These are phyloP conservation scores for Erinaceus europaeus DNA, from an alignment of 2,113 vertebrate species.

Conservation along the genomic window DNA sequence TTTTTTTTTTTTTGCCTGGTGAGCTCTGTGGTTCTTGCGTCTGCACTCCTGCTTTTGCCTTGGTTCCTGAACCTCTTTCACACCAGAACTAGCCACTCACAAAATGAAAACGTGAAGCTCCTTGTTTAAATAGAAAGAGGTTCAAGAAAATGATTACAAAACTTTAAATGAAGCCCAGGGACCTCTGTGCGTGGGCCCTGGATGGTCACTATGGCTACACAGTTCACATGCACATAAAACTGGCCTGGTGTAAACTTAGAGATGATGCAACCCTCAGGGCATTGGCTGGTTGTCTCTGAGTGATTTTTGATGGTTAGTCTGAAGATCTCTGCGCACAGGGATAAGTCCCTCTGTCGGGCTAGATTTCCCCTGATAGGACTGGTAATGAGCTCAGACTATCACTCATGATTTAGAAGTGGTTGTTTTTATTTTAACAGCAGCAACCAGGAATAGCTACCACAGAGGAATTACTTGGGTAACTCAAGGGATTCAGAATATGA, in stretches of 20 bases:
- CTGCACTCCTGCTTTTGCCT: background rate
- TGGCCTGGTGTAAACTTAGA: background rate
- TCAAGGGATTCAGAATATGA: background rate
- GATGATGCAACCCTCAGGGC: background rate
- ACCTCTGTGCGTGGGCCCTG: background rate
- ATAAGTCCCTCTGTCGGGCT: background rate
- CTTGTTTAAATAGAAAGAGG: background rate
- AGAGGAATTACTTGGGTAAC: background rate
- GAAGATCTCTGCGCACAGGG: background rate
- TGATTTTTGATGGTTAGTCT: background rate
- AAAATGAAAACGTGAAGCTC: background rate
- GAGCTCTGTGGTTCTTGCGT: background rate
- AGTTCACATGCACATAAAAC: background rate
- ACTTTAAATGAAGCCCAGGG: background rate
- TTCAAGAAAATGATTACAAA: background rate
- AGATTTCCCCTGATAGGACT: background rate
- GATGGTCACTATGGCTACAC: background rate
- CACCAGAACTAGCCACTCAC: background rate
- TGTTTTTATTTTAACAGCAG: constrained; percentile 4
- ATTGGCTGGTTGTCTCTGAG: background rate
- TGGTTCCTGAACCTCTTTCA: background rate
- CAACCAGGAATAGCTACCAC: background rate
- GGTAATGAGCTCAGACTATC: background rate
- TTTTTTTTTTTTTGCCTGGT: too few species aligned
- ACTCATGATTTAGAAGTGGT: background rate